Base-by-base conservation (phyloP, 2,888 invertebrate genomes). In the Callosobruchus maculatus region DNA sequence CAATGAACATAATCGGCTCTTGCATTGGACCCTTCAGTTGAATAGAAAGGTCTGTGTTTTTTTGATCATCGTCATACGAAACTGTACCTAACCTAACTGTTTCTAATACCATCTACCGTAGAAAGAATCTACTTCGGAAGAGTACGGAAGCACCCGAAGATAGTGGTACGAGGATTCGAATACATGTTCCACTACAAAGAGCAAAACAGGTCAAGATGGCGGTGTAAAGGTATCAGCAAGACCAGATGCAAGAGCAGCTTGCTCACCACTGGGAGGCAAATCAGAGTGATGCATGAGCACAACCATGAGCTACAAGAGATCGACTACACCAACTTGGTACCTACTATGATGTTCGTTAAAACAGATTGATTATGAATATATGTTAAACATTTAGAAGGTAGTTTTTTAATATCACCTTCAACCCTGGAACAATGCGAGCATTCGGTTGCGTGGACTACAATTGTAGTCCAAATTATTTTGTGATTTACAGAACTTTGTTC, bases 71-170 rank as follows among this genome's bases (percentile, higher is more conserved):
- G n/a, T n/a, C n/a, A n/a, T n/a, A n/a, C n/a, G n/a, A n/a, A n/a
- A n/a, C n/a, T n/a, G n/a, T n/a, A n/a, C n/a, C n/a, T n/a, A n/a
- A n/a, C n/a, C n/a, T n/a, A n/a, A 49, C 49, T 49, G 13, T 13
- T 49, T 49, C 18, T 18, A 49, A 49, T 49, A 7, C 49, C 3
- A 3, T 13, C 49, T 49, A 49, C 18, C 49, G 7, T 49, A 49
- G 78, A 75, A 71, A 71, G 67, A 13, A 79, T 82, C 68, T 82
- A 82, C 74, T 76, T 83, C 20, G 77, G 78, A 30, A 79, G 76
- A 70, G 81, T 80, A 5, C 77, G 78, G 71, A 83, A 82, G 73
- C 75, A 82, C 70, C 81, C 81, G 67, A 80, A 77, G 49, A 74
- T 82, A 20, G 74, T 79, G 21, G 21, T 82, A 26, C 77, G 81